Percentiles rank a stretch among this genome's conserved stretches.
Conservation (phyloP, 2,797 vertebrate genomes). For the Notamacropus eugenii region DNA sequence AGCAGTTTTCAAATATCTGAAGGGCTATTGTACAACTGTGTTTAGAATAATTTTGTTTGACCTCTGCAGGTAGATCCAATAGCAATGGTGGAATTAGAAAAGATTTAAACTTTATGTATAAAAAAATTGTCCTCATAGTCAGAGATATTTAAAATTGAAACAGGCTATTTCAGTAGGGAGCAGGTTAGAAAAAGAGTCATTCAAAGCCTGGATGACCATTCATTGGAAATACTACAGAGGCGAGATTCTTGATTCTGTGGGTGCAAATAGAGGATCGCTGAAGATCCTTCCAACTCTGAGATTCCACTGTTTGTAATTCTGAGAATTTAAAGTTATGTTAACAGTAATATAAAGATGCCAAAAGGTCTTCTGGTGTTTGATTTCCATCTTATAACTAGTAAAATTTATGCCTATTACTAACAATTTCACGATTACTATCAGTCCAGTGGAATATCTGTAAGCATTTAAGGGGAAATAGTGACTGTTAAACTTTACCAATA, state of each 20-base stretch:
- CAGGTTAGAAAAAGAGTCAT: neutral
- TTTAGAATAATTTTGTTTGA: neutral
- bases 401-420: conserved; percentile 1
- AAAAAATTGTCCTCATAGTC: neutral
- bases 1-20: neutral
- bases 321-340: conserved; percentile 21
- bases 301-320: neutral
- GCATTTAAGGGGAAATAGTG: neutral
- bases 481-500: neutral
- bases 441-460: neutral
- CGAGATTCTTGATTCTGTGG: neutral
- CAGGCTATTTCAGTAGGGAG: neutral
- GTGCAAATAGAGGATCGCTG: neutral
- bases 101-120: neutral
- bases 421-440: neutral
- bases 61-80: neutral
- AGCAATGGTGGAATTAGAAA: neutral
- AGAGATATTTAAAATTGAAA: neutral
- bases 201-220: neutral
- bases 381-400: neutral
- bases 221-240: neutral
- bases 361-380: neutral
- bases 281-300: neutral
- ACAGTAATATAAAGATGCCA: neutral
- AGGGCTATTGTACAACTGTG: neutral